Base-by-base conservation (phyloP, 2,797 vertebrate genomes). In the Sparus aurata region DNA sequence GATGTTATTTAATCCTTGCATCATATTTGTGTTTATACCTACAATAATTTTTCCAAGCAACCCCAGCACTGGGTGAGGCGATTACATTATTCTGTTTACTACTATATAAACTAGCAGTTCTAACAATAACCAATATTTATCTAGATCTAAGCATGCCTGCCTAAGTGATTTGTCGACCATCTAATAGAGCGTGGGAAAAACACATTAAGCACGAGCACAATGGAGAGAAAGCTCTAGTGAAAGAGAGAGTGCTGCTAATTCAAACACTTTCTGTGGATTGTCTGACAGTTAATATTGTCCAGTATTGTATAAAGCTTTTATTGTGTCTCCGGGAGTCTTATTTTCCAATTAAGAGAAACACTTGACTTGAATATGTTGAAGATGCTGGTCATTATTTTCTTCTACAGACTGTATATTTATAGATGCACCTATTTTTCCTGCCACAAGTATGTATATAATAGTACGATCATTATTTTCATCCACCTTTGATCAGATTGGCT, bases 61-160 rank as follows among this genome's bases (percentile, higher is more conserved):
- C 22, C 5, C 25, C 41, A 12, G 22, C 8, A 22, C 34, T 50
- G 54, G 38, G 20, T 27, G 34, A 63, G 50, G n/a, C 64, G 49
- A 79, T 41, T 13, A 58, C 12, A 64, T 57, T 55, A 30, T 23
- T 59, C n/a, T n/a, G 45, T 43, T 47, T 22, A 27, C 46, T 58
- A 50, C 22, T 15, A 5, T 23, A 27, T 2, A 25, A 49, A 50
- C 16, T 0, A 2, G 63, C 27, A 13, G 47, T 7, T 46, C 12
- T 5, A 22, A 38, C 45, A 73, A 68, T 53, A 82, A 62, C 49
- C 20, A 1, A 30, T 52, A 65, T 75, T 75, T 83, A 61, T 83
- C 52, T 67, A 17, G 63, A 70, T 67, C 46, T 47, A 13, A 69
- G 22, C n/a, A 52, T 12, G n/a, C 12, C 25, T 20, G 58, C 38